Percentiles rank a stretch among this genome's conserved stretches.
Evolutionary conservation across 2,113 vertebrate genomes (phyloP).

Genomic region (Lota lota): DNA sequence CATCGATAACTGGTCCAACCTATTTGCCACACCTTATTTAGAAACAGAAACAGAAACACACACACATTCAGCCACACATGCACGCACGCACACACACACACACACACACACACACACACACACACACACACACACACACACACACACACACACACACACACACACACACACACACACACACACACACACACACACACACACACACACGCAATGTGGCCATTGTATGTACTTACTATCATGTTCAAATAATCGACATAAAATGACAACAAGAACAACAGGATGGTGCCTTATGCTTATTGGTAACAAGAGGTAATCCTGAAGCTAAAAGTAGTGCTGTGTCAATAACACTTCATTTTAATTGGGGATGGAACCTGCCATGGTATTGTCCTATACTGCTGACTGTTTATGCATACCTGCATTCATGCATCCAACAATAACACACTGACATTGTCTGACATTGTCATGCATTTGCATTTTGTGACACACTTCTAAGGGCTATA

Average conservation of each 20-base stretch:
- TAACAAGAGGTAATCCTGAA: slow-evolving; percentile 46
- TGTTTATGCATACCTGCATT: slow-evolving; percentile 42
- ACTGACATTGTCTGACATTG: slow-evolving; percentile 64
- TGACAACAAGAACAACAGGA: neutral
- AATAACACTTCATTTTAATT: slow-evolving; percentile 58
- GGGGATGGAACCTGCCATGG: slow-evolving; percentile 58
- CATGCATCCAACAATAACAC: slow-evolving; percentile 48
- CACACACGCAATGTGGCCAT: neutral
- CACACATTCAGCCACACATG: slow-evolving; percentile 8
- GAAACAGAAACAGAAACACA: slow-evolving; percentile 7
- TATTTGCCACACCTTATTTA: neutral
- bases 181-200: neutral
- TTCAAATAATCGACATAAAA: slow-evolving; percentile 6
- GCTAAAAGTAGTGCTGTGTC: slow-evolving; percentile 49
- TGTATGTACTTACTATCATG: too few species aligned
- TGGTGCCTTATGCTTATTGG: slow-evolving; percentile 41
- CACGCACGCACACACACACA: slow-evolving; percentile 9
- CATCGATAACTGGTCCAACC: neutral
- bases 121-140: slow-evolving; percentile 17
- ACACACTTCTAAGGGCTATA: slow-evolving; percentile 1
- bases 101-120: slow-evolving; percentile 1
- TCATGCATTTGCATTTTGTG: slow-evolving; percentile 33
- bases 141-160: slow-evolving; percentile 14
- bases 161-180: slow-evolving; percentile 4
- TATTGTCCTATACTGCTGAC: neutral